Evolutionary conservation across 2,888 invertebrate genomes (phyloP).

Genomic region (Acrobasis repandana): DNA sequence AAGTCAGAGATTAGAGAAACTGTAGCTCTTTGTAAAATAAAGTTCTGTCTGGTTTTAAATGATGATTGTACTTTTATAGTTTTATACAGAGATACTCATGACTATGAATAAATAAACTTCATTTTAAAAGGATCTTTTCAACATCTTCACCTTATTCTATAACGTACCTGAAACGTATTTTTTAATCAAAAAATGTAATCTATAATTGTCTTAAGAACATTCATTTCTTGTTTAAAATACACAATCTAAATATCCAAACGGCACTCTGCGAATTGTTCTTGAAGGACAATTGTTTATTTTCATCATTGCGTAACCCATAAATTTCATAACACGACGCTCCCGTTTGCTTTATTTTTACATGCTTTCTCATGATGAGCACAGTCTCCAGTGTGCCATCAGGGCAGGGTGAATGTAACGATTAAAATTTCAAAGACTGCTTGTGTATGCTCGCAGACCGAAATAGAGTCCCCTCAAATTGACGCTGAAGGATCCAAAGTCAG

Average conservation of each 20-base stretch:
- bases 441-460: slow-evolving; percentile 72
- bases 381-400: slow-evolving; percentile 68
- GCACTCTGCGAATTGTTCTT: not conserved
- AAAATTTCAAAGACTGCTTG: slow-evolving; percentile 79
- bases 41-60: too few species aligned
- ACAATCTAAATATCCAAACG: not conserved
- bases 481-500: slow-evolving; percentile 48
- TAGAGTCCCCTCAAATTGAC: slow-evolving; percentile 70
- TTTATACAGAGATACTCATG: too few species aligned
- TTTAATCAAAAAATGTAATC: too few species aligned
- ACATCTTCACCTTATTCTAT: too few species aligned
- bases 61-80: too few species aligned
- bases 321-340: not conserved
- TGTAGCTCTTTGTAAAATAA: too few species aligned
- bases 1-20: too few species aligned
- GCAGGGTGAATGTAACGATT: slow-evolving; percentile 80
- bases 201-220: too few species aligned
- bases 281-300: not conserved
- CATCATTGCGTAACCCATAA: slow-evolving; percentile 9
- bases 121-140: too few species aligned
- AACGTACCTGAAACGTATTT: too few species aligned
- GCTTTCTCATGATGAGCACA: slow-evolving; percentile 44
- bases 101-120: too few species aligned
- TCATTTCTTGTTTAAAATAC: too few species aligned
- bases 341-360: slow-evolving; percentile 18